Evolutionary conservation across 2,888 invertebrate genomes (phyloP).

Genomic region (Odontocolon sp.): DNA sequence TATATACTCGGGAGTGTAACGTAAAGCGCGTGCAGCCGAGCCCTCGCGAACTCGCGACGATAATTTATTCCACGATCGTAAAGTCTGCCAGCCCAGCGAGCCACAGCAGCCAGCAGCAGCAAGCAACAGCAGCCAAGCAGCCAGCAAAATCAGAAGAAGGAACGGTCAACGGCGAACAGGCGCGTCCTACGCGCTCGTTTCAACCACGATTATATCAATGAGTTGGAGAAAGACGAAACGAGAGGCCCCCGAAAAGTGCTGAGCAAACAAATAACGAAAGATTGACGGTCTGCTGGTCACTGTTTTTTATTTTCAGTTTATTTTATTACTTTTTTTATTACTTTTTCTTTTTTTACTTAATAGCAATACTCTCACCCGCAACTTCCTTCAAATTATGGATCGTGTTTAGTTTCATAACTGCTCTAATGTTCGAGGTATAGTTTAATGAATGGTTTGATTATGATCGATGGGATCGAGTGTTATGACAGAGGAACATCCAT

Average conservation of each 20-base stretch:
- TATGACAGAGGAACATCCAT: background rate
- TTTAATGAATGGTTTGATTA: background rate
- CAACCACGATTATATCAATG: background rate
- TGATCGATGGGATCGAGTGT: background rate
- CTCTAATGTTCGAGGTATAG: background rate
- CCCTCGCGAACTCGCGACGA: constrained; percentile 60
- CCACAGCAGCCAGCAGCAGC: constrained; percentile 50
- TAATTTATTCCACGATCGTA: constrained; percentile 73
- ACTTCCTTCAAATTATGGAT: background rate
- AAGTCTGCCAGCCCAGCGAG: constrained; percentile 62
- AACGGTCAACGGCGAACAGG: constrained; percentile 8
- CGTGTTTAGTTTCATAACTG: constrained; percentile 1
- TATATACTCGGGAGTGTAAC: constrained; percentile 32
- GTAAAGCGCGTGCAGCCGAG: constrained; percentile 49
- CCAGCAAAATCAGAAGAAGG: constrained; percentile 11
- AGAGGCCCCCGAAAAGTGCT: constrained; percentile 27
- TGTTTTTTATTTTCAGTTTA: background rate
- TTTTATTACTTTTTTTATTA: no score
- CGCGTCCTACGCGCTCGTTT: constrained; percentile 48
- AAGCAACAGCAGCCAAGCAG: background rate
- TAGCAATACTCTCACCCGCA: no score
- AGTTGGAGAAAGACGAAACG: constrained; percentile 4
- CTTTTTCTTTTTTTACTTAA: no score
- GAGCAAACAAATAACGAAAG: constrained; percentile 3
- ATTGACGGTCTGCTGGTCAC: background rate